Evolutionary conservation across 2,113 vertebrate species (phyloP).

Genomic region (Nothocercus julius): DNA sequence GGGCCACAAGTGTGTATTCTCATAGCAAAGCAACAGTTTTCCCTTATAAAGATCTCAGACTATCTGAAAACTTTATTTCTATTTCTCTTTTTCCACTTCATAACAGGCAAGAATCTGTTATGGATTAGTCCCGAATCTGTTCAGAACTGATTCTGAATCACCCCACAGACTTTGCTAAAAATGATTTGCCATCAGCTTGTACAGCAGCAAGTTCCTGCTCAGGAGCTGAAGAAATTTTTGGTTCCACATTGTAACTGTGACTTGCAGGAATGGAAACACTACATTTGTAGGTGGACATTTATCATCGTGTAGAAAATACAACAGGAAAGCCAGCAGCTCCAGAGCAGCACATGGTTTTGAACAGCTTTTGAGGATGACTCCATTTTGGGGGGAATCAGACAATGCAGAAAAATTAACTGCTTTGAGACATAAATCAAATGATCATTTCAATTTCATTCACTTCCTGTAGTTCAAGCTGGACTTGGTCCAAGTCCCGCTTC

Average conservation of each 20-base stretch:
- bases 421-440: not conserved
- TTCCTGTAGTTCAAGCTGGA: not conserved
- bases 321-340: not conserved
- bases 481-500: not conserved
- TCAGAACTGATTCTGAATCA: not conserved
- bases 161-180: not conserved
- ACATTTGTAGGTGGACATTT: not conserved
- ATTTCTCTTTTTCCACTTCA: not conserved
- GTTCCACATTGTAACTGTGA: rapidly evolving
- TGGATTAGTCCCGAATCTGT: not conserved
- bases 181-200: not conserved
- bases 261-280: not conserved
- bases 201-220: not conserved
- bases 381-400: rapidly evolving
- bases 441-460: not conserved
- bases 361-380: not conserved
- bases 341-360: not conserved
- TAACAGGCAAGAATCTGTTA: not conserved
- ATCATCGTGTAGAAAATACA: not conserved
- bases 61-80: not conserved
- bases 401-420: not conserved
- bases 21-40: not conserved
- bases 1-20: not conserved
- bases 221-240: not conserved
- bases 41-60: not conserved